Evolutionary conservation across 2,797 vertebrate genomes (phyloP).

Genomic region (Macroramphosus scolopax): DNA sequence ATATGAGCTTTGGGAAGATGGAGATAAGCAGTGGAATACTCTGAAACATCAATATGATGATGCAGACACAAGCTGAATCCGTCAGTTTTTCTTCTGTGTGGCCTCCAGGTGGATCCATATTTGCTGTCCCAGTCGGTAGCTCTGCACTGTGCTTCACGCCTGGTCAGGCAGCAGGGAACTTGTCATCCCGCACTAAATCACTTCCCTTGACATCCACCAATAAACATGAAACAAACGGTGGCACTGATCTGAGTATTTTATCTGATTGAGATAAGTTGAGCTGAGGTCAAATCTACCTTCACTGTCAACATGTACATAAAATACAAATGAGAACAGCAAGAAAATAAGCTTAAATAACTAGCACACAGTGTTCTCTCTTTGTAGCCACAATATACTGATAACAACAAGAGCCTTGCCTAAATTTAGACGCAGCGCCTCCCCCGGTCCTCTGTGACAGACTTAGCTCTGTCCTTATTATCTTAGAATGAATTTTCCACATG

Average conservation of each 20-base stretch:
- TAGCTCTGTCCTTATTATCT: conserved; percentile 54
- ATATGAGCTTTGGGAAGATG: too few species aligned
- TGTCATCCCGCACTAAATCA: conserved; percentile 40
- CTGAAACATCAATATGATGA: too few species aligned
- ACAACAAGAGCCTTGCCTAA: conserved; percentile 67
- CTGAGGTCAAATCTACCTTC: too few species aligned
- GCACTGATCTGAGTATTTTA: conserved; percentile 2
- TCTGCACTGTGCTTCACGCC: too few species aligned
- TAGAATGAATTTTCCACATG: conserved; percentile 61
- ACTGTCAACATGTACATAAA: background rate
- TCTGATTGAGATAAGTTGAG: too few species aligned
- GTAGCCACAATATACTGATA: conserved; percentile 63
- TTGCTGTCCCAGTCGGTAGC: too few species aligned
- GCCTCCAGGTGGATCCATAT: too few species aligned
- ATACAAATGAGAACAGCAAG: too few species aligned
- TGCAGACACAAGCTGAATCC: too few species aligned
- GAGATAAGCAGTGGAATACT: too few species aligned
- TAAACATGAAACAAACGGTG: conserved; percentile 51
- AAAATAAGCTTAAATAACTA: conserved; percentile 21
- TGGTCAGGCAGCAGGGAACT: conserved; percentile 11
- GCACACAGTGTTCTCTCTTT: conserved; percentile 38
- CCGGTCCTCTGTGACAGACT: conserved; percentile 44
- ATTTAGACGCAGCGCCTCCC: conserved; percentile 60
- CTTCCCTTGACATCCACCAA: conserved; percentile 56
- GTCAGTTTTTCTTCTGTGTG: too few species aligned